Evolutionary conservation across 2,797 vertebrate genomes (phyloP).

Genomic region (Coracias cyanogaster): DNA sequence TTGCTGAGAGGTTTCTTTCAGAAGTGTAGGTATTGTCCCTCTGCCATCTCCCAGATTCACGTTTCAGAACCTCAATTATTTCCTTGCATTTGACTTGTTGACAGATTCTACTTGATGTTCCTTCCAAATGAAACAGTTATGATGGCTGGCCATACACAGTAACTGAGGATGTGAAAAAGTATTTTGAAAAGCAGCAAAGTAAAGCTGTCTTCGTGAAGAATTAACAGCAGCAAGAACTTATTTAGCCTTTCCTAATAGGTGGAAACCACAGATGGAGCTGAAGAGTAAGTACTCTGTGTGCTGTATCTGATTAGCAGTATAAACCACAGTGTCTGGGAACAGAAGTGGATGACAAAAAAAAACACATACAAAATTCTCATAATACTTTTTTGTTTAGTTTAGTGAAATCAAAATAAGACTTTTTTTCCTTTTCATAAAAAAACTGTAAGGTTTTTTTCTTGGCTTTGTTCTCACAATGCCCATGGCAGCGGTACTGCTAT

Average conservation of each 20-base stretch:
- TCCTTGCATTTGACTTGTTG: not conserved
- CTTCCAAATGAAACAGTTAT: slow-evolving; percentile 81
- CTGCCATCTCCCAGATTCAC: not conserved
- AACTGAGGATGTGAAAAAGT: slow-evolving; percentile 76
- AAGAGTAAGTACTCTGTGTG: not conserved
- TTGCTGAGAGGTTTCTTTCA: not conserved
- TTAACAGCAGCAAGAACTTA: slow-evolving; percentile 75
- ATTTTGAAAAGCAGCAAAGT: slow-evolving; percentile 78
- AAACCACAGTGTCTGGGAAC: not conserved
- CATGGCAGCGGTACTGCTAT: not conserved
- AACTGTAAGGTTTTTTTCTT: slow-evolving; percentile 19
- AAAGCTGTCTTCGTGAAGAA: slow-evolving; percentile 75
- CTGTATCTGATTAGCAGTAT: not conserved
- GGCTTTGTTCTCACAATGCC: slow-evolving; percentile 40
- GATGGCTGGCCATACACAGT: slow-evolving; percentile 78
- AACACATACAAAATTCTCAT: not conserved
- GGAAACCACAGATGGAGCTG: not conserved
- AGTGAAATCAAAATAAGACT: slow-evolving; percentile 23
- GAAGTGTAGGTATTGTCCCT: not conserved
- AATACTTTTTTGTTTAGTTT: slow-evolving; percentile 7
- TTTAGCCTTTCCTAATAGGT: slow-evolving; percentile 46
- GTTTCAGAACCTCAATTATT: not conserved
- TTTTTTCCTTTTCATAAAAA: slow-evolving; percentile 6
- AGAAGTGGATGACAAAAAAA: not conserved
- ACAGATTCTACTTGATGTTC: slow-evolving; percentile 78